Evolutionary conservation across 2,888 invertebrate species (phyloP).

Genomic region (Halocaridina rubra): DNA sequence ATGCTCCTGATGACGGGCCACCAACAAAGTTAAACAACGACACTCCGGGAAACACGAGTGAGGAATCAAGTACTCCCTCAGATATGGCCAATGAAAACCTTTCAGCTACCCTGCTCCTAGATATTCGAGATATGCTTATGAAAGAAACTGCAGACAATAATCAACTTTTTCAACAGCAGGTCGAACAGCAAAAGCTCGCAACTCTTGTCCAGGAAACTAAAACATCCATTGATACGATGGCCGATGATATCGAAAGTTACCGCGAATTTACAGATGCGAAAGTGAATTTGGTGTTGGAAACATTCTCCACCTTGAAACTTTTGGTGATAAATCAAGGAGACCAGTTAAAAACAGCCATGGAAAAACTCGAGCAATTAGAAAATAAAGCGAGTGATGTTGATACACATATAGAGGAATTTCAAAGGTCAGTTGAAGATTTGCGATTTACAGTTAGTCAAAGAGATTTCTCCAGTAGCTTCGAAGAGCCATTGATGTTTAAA

Average conservation of each 20-base stretch:
- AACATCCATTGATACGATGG: not conserved
- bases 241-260: not conserved
- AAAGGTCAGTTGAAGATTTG: not conserved
- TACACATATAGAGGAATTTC: not conserved
- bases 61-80: not conserved
- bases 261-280: not conserved
- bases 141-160: not conserved
- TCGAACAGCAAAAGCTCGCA: not conserved
- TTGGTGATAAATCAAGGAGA: not conserved
- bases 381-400: not conserved
- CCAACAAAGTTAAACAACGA: too few relatives aligned
- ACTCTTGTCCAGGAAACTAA: not conserved
- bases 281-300: not conserved
- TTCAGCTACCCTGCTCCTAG: not conserved
- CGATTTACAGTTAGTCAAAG: too few relatives aligned
- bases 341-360: not conserved
- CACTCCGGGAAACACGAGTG: not conserved
- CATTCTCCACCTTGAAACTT: not conserved
- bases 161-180: not conserved
- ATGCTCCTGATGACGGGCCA: too few relatives aligned
- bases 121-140: not conserved
- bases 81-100: not conserved
- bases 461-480: too few relatives aligned
- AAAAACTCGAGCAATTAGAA: not conserved
- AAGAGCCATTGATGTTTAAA: too few relatives aligned